Evolutionary conservation across 2,113 vertebrate genomes (phyloP).

Genomic region (Corynorhinus townsendii): DNA sequence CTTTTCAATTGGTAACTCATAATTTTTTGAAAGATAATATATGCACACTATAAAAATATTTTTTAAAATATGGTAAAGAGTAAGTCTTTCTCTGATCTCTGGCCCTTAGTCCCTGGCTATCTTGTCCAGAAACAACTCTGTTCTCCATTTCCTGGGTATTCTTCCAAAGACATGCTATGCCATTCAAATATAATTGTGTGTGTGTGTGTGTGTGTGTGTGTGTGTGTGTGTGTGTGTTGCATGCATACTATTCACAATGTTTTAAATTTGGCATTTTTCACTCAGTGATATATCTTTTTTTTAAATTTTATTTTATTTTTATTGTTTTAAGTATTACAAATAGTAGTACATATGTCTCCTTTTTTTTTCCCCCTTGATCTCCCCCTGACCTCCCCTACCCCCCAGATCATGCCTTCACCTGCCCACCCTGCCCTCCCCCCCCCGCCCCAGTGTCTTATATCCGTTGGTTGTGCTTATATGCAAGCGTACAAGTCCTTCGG

Average conservation of each 20-base stretch:
- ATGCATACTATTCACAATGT: neutral
- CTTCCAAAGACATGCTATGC: neutral
- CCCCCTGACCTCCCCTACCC: too few species aligned
- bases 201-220: neutral
- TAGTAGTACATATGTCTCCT: too few species aligned
- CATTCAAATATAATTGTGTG: neutral
- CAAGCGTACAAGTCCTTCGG: too few species aligned
- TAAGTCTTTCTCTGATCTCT: neutral
- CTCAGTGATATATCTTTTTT: neutral
- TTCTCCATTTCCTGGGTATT: neutral
- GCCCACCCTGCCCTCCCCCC: too few species aligned
- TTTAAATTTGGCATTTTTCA: neutral
- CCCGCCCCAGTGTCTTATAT: too few species aligned
- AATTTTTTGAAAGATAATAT: slow-evolving; percentile 41
- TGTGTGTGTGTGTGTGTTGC: neutral
- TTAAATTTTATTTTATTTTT: too few species aligned
- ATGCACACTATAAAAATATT: neutral
- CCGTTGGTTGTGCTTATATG: too few species aligned
- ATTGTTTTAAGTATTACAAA: too few species aligned
- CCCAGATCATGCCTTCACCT: too few species aligned
- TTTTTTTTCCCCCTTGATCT: too few species aligned
- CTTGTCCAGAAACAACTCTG: neutral
- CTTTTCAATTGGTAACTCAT: slow-evolving; percentile 66
- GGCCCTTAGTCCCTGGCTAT: neutral
- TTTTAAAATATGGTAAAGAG: neutral